Evolutionary conservation across 2,888 invertebrate genomes (phyloP).

Genomic region (Operophtera brumata): DNA sequence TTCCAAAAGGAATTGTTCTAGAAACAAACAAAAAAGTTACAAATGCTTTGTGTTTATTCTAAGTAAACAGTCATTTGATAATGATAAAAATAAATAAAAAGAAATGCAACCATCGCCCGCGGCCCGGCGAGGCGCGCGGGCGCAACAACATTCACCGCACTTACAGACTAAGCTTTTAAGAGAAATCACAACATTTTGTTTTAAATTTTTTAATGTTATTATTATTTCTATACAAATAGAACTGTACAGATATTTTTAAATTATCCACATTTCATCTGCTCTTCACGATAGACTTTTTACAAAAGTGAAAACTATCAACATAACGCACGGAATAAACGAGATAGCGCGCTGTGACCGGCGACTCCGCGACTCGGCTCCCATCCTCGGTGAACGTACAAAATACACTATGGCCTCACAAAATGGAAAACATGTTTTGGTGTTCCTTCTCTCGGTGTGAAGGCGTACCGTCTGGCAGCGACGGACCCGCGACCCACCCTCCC

Average conservation of each 20-base stretch:
- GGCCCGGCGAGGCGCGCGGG: conserved; percentile 32
- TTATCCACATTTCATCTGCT: conserved; percentile 77
- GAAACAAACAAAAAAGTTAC: conserved; percentile 63
- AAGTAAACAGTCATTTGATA: conserved; percentile 72
- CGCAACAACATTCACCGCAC: conserved; percentile 45
- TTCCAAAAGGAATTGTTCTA: conserved; percentile 37
- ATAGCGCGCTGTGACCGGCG: conserved; percentile 55
- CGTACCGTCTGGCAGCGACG: conserved; percentile 51
- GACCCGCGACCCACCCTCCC: conserved; percentile 4
- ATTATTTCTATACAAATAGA: conserved; percentile 83
- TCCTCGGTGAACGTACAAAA: conserved; percentile 35
- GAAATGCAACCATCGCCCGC: conserved; percentile 59
- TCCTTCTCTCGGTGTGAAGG: conserved; percentile 39
- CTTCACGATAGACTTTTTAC: conserved; percentile 80
- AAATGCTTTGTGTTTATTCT: conserved; percentile 75
- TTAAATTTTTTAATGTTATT: conserved; percentile 79
- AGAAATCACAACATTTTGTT: conserved; percentile 78
- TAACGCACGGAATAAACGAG: conserved; percentile 73
- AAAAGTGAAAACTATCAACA: conserved; percentile 82
- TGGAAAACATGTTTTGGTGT: conserved; percentile 50
- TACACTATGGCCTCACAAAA: conserved; percentile 49
- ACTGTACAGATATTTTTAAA: conserved; percentile 82
- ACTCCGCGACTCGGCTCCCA: conserved; percentile 15
- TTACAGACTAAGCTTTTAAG: conserved; percentile 63
- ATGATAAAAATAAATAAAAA: conserved; percentile 68